These are phyloP conservation scores for Drosophila yooni DNA, from an alignment of 2,888 invertebrate genomes.

Conservation along the genomic window DNA sequence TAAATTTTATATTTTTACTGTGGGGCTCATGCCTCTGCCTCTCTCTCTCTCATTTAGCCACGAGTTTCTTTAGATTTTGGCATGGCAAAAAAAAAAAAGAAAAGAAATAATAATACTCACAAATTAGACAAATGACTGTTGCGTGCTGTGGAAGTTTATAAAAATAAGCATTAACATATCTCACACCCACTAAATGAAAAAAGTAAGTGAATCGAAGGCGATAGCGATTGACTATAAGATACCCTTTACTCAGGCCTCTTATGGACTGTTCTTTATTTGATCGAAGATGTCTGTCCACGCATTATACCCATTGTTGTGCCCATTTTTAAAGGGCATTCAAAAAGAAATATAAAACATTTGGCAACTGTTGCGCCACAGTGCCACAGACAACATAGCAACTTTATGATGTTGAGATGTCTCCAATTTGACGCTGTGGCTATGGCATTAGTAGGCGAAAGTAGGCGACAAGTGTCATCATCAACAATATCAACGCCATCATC, in stretches of 20 bases:
- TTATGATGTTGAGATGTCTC: slow-evolving; percentile 46
- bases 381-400: slow-evolving; percentile 33
- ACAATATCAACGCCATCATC: neutral
- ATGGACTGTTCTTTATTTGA: neutral
- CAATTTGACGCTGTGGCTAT: slow-evolving; percentile 62
- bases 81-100: slow-evolving; percentile 16
- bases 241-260: slow-evolving; percentile 2
- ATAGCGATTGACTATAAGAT: slow-evolving; percentile 1
- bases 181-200: slow-evolving; percentile 65
- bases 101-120: slow-evolving; percentile 36
- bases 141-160: slow-evolving; percentile 72
- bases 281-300: neutral
- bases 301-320: neutral
- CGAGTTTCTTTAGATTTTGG: slow-evolving; percentile 30
- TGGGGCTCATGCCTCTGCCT: slow-evolving; percentile 14
- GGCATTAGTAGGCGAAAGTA: slow-evolving; percentile 53
- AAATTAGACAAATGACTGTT: slow-evolving; percentile 76
- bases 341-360: slow-evolving; percentile 42
- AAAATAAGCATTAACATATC: slow-evolving; percentile 73
- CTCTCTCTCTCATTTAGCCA: slow-evolving; percentile 14
- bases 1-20: slow-evolving; percentile 36
- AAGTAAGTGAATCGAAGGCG: neutral
- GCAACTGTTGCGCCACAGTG: slow-evolving; percentile 47
- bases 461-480: slow-evolving; percentile 63
- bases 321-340: slow-evolving; percentile 1